Base-by-base conservation (phyloP, 2,888 invertebrate species). In the Scaptomyza tumidula region DNA sequence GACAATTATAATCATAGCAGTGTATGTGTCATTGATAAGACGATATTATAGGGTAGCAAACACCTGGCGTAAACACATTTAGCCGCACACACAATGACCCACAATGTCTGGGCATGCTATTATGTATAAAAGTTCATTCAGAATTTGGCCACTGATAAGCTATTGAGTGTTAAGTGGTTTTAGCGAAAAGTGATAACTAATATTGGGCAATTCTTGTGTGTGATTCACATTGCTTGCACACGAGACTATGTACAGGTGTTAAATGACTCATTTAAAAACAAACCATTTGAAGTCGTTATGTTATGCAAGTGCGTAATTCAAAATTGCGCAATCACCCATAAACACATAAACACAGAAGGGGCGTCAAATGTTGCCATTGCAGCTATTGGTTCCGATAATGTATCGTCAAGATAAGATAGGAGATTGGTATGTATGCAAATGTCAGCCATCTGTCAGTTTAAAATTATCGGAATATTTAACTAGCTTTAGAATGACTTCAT, bases 341-440 rank as follows among this genome's bases (percentile, higher is more conserved):
- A 60, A 33, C 27, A 7, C 4, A 11, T 6, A 33, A n/a, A n/a
- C n/a, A 9, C 19, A 16, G 10, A 27, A 5, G 45, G 33, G 46
- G 39, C 37, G 37, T 41, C 3, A 11, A 45, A 4, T 2, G 10
- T 37, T 10, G 16, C 2, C 44, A 41, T 48, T 43, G 10, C 41
- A n/a, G 6, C 29, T 16, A 75, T 70, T 52, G 53, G 52, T 74
- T 71, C 49, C 49, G 73, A 29, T 37, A 31, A 37, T 33, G 39
- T 14, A 43, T 43, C 6, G 11, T 10, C 6, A 2, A 39, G 79
- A 72, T 75, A 81, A 80, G 81, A 86, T 83, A 63, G 71, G 33
- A 39, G 31, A 14, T 6, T 10, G 16, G 0, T 19, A 6, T 3
- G 10, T 19, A 31, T 13, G 13, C 27, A 41, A 5, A 13, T 27